Base-by-base conservation (phyloP, 2,113 vertebrate genomes). In the Lamprotornis superbus region DNA sequence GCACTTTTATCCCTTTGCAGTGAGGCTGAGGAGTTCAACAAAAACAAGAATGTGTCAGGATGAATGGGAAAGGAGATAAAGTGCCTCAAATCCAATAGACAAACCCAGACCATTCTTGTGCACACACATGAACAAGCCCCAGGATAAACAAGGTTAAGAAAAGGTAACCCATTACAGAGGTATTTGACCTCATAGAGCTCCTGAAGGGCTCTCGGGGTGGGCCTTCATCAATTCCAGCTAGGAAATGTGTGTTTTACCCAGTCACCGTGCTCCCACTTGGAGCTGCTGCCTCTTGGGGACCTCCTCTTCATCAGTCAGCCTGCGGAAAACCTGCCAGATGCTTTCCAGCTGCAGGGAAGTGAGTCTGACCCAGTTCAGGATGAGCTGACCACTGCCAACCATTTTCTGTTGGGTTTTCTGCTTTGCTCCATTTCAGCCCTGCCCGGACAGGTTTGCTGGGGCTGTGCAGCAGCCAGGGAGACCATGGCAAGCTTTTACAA, bases 121-220 rank as follows among this genome's bases (percentile, higher is more conserved):
- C 12, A 42, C n/a, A 69, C 19, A 60, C 0, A 42, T 0, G 8
- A 64, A 37, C 24, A 30, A 70, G 21, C n/a, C 28, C 3, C 1
- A 47, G 39, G 40, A 60, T 10, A 65, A 74, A 70, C 7, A 47
- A 65, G 27, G 37, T 16, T 37, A 47, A 60, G 68, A 19, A 40
- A n/a, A 47, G 1, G 5, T 15, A 64, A 56, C 33, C 39, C 46
- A 17, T 22, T 10, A 17, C 5, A 33, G 50, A 28, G 31, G 7
- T 27, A 23, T 69, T 30, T 30, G 21, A 31, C 13, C 33, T 12
- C n/a, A 10, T 0, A 35, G 24, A 46, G 59, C 49, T 60, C 39
- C 78, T 60, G 44, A 49, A 39, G 53, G 50, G 50, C 71, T 82
- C 73, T 35, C 44, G 7, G 33, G 56, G 46, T 50, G 33, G 40